A percentile compares a stretch with the other conserved stretches of the same genome.
phyloP scores from a whole-genome alignment of 2,797 vertebrate genomes.

The Rhabdomys pumilio region DNA sequence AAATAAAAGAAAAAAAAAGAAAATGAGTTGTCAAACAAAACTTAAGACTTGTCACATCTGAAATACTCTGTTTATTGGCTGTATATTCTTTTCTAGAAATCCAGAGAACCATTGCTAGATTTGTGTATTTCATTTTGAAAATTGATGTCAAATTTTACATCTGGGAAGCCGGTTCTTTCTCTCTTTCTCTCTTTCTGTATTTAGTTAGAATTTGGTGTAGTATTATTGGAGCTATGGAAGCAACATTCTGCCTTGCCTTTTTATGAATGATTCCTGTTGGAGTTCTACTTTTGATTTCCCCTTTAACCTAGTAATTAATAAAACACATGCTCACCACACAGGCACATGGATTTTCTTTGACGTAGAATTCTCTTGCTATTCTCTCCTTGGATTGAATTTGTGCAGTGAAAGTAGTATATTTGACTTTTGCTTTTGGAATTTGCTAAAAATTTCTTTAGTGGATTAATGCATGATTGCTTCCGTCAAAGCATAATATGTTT shows the following conservation, averaged over 20 bases:
- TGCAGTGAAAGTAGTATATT: not conserved
- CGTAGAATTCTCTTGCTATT: not conserved
- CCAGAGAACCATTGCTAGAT: not conserved
- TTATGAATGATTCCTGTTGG: not conserved
- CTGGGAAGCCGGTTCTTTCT: not conserved
- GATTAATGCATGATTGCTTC: not conserved
- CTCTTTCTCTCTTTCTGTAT: not conserved
- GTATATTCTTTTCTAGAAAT: not conserved
- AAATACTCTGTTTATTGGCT: not conserved
- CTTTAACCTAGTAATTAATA: not conserved
- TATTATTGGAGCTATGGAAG: not conserved
- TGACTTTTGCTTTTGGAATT: constrained; percentile 52
- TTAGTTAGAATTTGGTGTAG: not conserved
- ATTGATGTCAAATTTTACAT: not conserved
- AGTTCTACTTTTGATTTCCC: not conserved
- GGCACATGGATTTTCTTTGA: constrained; percentile 31
- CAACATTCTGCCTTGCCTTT: not conserved
- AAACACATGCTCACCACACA: not conserved
- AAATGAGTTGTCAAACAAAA: too few relatives aligned
- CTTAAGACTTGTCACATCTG: not conserved
- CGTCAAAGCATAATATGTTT: not conserved
- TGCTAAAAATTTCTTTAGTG: constrained; percentile 17
- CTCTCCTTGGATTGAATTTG: not conserved
- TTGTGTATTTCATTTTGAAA: not conserved
- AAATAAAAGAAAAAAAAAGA: not conserved